These are phyloP conservation scores for Balanococcus diminutus DNA, from an alignment of 2,888 invertebrate species.

Conservation along the genomic window DNA sequence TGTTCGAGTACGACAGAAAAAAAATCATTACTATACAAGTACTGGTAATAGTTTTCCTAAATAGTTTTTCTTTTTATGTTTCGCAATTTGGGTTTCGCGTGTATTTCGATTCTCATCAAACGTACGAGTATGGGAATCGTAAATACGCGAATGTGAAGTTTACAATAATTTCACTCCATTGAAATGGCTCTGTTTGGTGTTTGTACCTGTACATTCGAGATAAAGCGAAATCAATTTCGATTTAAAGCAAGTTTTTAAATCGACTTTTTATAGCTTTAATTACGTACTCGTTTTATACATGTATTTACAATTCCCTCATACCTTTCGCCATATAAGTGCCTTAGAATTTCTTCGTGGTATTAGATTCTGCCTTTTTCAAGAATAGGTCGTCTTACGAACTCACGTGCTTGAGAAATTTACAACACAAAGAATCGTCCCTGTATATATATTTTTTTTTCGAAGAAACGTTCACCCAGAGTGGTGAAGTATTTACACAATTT, in stretches of 20 bases:
- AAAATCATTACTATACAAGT: background rate
- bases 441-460: background rate
- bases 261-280: background rate
- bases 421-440: too few relatives aligned
- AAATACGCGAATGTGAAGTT: background rate
- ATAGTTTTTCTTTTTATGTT: background rate
- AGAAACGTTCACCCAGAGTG: background rate
- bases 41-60: background rate
- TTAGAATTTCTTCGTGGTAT: background rate
- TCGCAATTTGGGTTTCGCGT: background rate
- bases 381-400: background rate
- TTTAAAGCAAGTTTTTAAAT: background rate
- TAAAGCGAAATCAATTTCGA: background rate
- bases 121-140: background rate
- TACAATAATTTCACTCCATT: background rate
- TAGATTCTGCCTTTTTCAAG: background rate
- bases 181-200: too few relatives aligned
- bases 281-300: background rate
- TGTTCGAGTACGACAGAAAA: background rate
- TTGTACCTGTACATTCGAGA: background rate
- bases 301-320: background rate
- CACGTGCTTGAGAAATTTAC: background rate
- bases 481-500: conserved; percentile 25
- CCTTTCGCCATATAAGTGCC: background rate
- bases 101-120: background rate